Evolutionary conservation across 2,797 vertebrate species (phyloP).

Genomic region (Novumbra hubbsi): DNA sequence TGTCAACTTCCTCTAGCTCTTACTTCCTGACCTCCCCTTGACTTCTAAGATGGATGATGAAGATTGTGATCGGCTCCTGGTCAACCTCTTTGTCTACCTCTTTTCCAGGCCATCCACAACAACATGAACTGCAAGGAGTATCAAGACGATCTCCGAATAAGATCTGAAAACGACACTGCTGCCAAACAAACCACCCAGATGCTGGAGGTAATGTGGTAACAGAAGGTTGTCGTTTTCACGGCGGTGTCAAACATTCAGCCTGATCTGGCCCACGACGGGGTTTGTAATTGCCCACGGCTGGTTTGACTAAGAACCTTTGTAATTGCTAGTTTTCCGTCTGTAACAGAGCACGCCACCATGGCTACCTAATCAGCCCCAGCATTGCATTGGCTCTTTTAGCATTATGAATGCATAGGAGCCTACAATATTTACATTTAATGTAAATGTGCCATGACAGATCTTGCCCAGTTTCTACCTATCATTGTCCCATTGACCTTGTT

Average conservation of each 20-base stretch:
- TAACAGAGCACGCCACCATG: too few relatives aligned
- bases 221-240: neutral
- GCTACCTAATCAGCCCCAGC: too few relatives aligned
- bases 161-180: conserved; percentile 79
- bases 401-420: too few relatives aligned
- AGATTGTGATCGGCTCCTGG: neutral
- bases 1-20: conserved; percentile 30
- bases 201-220: conserved; percentile 70
- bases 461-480: too few relatives aligned
- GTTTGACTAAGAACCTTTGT: too few relatives aligned
- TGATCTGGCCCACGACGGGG: too few relatives aligned
- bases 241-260: neutral
- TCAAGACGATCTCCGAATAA: conserved; percentile 81
- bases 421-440: too few relatives aligned
- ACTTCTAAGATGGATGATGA: neutral
- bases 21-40: neutral
- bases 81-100: neutral
- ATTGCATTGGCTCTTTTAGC: too few relatives aligned
- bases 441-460: too few relatives aligned
- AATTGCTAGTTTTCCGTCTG: too few relatives aligned
- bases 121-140: conserved; percentile 87
- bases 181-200: conserved; percentile 80
- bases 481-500: too few relatives aligned
- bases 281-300: too few relatives aligned
- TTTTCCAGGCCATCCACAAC: conserved; percentile 79